Evolutionary conservation across 2,797 vertebrate genomes (phyloP).

Genomic region (Liparis tanakae): DNA sequence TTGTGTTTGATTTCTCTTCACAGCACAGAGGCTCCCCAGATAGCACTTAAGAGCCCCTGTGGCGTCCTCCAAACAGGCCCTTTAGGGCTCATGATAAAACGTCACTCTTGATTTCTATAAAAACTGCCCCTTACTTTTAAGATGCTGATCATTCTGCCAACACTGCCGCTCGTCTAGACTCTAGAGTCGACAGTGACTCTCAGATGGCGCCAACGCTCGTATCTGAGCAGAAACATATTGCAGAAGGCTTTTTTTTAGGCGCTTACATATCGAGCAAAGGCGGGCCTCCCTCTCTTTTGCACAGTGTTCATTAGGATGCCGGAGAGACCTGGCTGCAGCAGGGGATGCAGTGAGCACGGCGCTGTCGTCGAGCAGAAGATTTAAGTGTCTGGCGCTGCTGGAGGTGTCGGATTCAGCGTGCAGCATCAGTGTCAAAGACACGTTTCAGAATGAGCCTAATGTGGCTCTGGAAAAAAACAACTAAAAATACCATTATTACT

Average conservation of each 20-base stretch:
- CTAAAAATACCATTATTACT: conserved; percentile 10
- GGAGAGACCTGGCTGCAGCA: conserved; percentile 49
- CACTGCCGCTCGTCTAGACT: neutral
- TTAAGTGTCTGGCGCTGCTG: conserved; percentile 68
- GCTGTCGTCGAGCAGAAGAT: conserved; percentile 67
- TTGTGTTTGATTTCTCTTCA: conserved; percentile 62
- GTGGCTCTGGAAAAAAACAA: conserved; percentile 28
- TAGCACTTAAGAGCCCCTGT: conserved; percentile 49
- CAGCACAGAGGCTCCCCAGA: conserved; percentile 55
- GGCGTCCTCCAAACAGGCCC: conserved; percentile 34
- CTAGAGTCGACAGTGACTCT: conserved; percentile 5
- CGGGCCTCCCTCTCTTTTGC: conserved; percentile 21
- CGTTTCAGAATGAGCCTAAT: conserved; percentile 72
- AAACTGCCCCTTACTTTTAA: conserved; percentile 42
- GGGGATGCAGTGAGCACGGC: conserved; percentile 57
- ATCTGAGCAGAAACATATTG: conserved; percentile 46
- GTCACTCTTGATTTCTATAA: conserved; percentile 44
- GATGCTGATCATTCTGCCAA: conserved; percentile 42
- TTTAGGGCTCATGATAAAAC: conserved; percentile 29
- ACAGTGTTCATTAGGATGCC: conserved; percentile 52
- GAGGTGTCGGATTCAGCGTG: conserved; percentile 65
- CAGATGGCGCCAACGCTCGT: conserved; percentile 8
- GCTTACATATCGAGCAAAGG: conserved; percentile 31
- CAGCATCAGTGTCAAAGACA: conserved; percentile 67
- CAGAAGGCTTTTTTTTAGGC: conserved; percentile 38